Percentiles rank a stretch among this genome's conserved stretches.
These are phyloP conservation scores for Microcebus lehilahytsara DNA, from an alignment of 2,113 vertebrate species.

Conservation along the genomic window DNA sequence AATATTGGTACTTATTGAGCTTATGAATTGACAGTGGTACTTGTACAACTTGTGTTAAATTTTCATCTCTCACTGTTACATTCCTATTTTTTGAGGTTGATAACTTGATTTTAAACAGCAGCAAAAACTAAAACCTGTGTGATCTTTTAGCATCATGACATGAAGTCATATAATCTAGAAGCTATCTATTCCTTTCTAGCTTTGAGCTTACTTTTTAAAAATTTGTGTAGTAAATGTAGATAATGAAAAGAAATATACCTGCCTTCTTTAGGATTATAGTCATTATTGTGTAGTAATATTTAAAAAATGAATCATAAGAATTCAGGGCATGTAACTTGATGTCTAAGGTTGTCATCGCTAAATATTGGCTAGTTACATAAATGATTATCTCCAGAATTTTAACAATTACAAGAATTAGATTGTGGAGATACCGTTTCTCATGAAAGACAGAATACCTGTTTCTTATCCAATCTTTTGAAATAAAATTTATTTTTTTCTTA, in stretches of 20 bases:
- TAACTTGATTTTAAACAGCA: not conserved
- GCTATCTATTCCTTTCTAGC: not conserved
- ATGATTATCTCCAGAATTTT: not conserved
- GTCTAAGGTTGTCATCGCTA: not conserved
- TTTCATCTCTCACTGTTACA: not conserved
- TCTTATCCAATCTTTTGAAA: not conserved
- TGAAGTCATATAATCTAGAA: not conserved
- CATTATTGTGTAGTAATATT: not conserved
- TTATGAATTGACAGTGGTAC: constrained; percentile 2
- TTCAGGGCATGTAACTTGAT: not conserved
- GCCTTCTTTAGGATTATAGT: not conserved
- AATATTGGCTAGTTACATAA: constrained; percentile 20
- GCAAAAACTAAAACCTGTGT: not conserved
- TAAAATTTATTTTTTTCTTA: not conserved
- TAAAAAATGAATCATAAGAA: constrained; percentile 23
- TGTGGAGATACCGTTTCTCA: not conserved
- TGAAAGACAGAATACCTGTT: not conserved
- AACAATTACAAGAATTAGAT: not conserved
- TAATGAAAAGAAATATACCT: not conserved
- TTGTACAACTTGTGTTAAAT: not conserved
- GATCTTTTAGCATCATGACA: not conserved
- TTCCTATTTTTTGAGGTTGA: not conserved
- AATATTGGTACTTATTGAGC: not conserved
- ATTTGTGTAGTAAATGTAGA: not conserved
- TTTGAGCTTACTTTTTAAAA: not conserved